Evolutionary conservation across 2,113 vertebrate genomes (phyloP).

Genomic region (Neodon shergylaensis): DNA sequence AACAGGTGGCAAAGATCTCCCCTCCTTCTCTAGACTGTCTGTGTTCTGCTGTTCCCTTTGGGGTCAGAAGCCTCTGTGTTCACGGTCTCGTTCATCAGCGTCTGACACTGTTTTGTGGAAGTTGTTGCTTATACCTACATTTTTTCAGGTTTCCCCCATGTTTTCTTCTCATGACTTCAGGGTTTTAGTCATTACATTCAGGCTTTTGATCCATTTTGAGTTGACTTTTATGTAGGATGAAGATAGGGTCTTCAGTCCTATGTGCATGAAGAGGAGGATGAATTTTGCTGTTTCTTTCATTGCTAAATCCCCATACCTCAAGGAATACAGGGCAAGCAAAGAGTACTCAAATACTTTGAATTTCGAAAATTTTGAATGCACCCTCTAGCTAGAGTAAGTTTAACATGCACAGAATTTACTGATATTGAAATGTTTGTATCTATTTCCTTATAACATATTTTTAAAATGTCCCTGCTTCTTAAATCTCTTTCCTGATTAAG

Average conservation of each 20-base stretch:
- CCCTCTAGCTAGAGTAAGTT: background rate
- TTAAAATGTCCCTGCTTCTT: background rate
- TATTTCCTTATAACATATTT: background rate
- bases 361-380: background rate
- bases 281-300: background rate
- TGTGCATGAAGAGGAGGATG: too few species aligned
- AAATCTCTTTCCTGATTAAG: background rate
- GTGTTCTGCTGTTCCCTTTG: background rate
- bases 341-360: background rate
- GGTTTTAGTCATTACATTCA: background rate
- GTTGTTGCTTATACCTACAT: background rate
- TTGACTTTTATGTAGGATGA: background rate
- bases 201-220: background rate
- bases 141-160: background rate
- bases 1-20: background rate
- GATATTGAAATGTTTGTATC: background rate
- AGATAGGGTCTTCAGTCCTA: background rate
- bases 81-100: accelerated
- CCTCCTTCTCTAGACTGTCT: background rate
- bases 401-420: background rate
- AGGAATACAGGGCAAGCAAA: background rate
- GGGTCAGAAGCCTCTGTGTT: background rate
- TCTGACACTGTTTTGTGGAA: background rate
- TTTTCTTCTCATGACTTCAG: background rate
- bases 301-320: background rate